Percentiles rank a stretch among this genome's conserved stretches.
Conservation (phyloP, 64 coral and sea anemone genomes). For the Anthopleura sola region DNA sequence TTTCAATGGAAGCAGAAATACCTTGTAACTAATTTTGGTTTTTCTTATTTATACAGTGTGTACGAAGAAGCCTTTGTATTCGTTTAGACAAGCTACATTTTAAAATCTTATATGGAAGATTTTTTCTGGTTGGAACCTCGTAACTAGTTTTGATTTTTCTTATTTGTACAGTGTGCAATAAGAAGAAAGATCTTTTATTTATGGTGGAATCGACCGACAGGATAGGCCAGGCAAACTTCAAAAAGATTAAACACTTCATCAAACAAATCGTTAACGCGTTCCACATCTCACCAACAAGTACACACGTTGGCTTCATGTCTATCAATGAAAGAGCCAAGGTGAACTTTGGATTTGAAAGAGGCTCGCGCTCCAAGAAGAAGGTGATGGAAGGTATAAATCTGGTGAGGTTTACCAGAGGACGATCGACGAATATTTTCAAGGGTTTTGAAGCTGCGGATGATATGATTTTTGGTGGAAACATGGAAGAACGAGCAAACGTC, state of each 20-base stretch:
- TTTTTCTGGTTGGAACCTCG: too few relatives aligned
- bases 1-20: too few relatives aligned
- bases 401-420: not conserved
- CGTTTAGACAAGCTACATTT: too few relatives aligned
- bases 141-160: not conserved
- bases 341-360: constrained; percentile 9
- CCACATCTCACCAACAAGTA: not conserved
- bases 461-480: not conserved
- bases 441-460: not conserved
- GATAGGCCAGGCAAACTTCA: not conserved
- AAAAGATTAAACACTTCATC: not conserved
- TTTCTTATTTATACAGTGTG: not conserved
- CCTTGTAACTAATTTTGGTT: too few relatives aligned
- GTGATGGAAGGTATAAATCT: not conserved
- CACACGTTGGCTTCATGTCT: not conserved
- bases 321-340: not conserved
- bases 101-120: too few relatives aligned
- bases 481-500: not conserved
- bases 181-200: constrained; percentile 13
- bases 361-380: not conserved
- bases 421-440: not conserved
- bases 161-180: not conserved
- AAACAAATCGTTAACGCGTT: constrained; percentile 14
- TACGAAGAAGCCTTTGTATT: not conserved
- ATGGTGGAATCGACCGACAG: not conserved